Percentiles rank a stretch among this genome's conserved stretches.
These are phyloP conservation scores for Oreochromis spilurus DNA, from an alignment of 2,113 vertebrate genomes.

Conservation along the genomic window DNA sequence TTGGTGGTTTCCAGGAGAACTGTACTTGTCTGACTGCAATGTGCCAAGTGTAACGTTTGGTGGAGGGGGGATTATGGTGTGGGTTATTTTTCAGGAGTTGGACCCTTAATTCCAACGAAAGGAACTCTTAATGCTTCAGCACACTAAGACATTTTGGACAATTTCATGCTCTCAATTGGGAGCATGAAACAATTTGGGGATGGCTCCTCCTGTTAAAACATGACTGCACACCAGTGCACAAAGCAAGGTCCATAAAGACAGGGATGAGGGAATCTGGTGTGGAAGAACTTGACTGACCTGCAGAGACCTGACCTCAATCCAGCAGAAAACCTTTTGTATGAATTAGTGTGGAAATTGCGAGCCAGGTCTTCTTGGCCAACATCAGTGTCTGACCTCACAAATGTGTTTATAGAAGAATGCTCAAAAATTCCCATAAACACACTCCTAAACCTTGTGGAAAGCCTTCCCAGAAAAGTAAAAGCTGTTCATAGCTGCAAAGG, in stretches of 20 bases:
- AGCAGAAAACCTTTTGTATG: neutral
- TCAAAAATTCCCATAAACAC: neutral
- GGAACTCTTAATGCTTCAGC: neutral
- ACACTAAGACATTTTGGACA: neutral
- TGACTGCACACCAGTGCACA: neutral
- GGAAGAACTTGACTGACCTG: neutral
- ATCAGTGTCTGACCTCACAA: neutral
- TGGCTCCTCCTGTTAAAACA: neutral
- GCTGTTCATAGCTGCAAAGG: neutral
- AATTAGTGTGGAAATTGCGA: neutral
- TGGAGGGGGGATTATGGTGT: neutral
- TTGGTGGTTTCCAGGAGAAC: neutral
- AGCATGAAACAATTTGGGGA: neutral
- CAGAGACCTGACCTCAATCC: neutral
- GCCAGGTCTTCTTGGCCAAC: neutral
- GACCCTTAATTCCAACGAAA: neutral
- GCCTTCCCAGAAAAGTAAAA: neutral
- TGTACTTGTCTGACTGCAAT: neutral
- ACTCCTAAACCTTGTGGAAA: neutral
- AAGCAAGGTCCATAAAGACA: neutral
- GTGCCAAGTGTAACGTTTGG: neutral
- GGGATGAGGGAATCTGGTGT: neutral
- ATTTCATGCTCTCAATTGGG: neutral
- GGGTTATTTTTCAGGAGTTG: neutral
- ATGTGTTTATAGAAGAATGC: neutral